phyloP scores from a whole-genome alignment of 2,888 invertebrate species.

The Leptinotarsa tumamoca region DNA sequence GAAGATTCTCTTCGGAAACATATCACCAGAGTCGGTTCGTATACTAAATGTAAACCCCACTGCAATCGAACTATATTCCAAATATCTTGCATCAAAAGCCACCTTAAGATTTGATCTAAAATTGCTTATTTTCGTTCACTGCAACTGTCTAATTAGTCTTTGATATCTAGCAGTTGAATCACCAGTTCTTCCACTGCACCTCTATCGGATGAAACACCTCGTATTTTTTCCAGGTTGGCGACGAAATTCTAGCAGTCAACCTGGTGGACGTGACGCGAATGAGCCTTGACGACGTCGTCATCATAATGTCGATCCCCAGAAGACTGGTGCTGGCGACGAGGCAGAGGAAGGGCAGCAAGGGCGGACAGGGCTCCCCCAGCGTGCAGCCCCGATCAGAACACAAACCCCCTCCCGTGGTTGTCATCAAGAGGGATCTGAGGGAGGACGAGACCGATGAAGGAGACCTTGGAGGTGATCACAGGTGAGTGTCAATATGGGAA shows the following conservation, averaged over 20 bases:
- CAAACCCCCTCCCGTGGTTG: slow-evolving; percentile 92
- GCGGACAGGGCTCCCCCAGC: slow-evolving; percentile 68
- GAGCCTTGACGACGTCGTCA: slow-evolving; percentile 99
- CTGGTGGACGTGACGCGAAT: slow-evolving; percentile 97
- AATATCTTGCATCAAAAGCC: too few relatives aligned
- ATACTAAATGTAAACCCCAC: too few relatives aligned
- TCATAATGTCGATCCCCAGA: slow-evolving; percentile 98
- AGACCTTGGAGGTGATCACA: slow-evolving; percentile 68
- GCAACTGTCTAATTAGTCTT: too few relatives aligned
- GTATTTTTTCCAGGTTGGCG: slow-evolving; percentile 79
- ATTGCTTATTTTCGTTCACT: too few relatives aligned
- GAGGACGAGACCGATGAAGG: slow-evolving; percentile 82
- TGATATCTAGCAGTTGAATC: too few relatives aligned
- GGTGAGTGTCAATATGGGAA: slow-evolving; percentile 51
- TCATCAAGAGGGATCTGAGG: slow-evolving; percentile 87
- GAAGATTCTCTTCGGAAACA: too few relatives aligned
- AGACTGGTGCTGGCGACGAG: slow-evolving; percentile 93
- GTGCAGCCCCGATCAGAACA: slow-evolving; percentile 79
- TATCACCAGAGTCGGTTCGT: too few relatives aligned
- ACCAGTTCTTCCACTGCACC: too few relatives aligned
- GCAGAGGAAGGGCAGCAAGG: slow-evolving; percentile 78
- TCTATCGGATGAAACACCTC: not conserved
- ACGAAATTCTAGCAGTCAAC: slow-evolving; percentile 98
- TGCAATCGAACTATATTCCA: too few relatives aligned
- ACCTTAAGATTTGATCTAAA: too few relatives aligned